A percentile compares a stretch with the other conserved stretches of the same genome.
Conservation (phyloP, 2,888 invertebrate species). For the Myathropa florea region DNA sequence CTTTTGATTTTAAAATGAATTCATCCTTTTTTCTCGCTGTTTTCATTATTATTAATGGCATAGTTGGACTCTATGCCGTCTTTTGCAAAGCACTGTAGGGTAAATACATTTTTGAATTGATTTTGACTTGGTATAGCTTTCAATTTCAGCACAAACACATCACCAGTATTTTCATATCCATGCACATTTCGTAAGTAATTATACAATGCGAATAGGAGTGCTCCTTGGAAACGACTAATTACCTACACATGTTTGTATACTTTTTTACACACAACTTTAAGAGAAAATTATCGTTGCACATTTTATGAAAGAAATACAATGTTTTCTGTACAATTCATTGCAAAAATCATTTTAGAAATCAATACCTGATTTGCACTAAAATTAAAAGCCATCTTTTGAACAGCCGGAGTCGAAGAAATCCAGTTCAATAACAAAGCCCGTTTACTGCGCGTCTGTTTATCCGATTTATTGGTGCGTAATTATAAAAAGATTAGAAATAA, state of each 20-base stretch:
- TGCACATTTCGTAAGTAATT: conserved; percentile 14
- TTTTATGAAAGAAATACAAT: neutral
- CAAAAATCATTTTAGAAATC: neutral
- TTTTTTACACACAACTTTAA: neutral
- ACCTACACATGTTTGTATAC: neutral
- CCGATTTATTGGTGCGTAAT: neutral
- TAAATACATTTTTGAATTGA: too few species aligned
- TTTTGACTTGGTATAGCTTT: too few species aligned
- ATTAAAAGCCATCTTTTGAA: conserved; percentile 76
- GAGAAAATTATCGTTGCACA: neutral
- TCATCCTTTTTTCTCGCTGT: too few species aligned
- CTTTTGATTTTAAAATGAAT: too few species aligned
- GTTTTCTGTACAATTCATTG: too few species aligned
- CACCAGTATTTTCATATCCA: conserved; percentile 1
- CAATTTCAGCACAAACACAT: too few species aligned
- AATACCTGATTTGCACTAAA: conserved; percentile 80
- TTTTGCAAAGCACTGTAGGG: too few species aligned
- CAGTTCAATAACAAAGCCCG: neutral
- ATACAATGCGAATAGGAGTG: neutral
- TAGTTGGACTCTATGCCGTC: too few species aligned
- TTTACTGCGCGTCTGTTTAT: neutral
- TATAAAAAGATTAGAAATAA: neutral
- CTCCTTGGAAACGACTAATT: neutral
- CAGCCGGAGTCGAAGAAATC: neutral
- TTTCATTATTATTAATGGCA: too few species aligned